phyloP scores from a whole-genome alignment of 2,797 vertebrate genomes.

The Ptychobarbus kaznakovi region DNA sequence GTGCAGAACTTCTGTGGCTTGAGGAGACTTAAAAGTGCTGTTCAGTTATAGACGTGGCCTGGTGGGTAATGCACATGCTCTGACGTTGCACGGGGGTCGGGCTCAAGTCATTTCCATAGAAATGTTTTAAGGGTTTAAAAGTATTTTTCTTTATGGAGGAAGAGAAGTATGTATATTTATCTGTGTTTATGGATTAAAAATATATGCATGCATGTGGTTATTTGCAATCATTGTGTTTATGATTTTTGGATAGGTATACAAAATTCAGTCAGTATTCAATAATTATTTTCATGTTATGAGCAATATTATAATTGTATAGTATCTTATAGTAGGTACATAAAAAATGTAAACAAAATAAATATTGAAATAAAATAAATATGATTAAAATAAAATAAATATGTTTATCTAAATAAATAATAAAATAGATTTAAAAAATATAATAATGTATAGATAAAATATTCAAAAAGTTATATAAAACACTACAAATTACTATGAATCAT shows the following conservation, averaged over 20 bases:
- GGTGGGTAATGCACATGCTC: background rate
- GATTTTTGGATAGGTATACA: background rate
- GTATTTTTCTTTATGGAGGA: slow-evolving; percentile 37
- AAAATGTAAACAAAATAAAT: background rate
- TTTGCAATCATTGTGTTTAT: background rate
- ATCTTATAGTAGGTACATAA: background rate
- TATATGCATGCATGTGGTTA: slow-evolving; percentile 38
- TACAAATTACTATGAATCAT: too few species aligned
- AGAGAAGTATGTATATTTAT: slow-evolving; percentile 45
- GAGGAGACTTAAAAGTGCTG: background rate
- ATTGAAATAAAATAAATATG: background rate
- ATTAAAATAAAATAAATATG: background rate
- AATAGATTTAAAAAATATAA: background rate
- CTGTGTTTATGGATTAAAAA: slow-evolving; percentile 49
- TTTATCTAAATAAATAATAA: background rate
- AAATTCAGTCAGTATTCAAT: background rate
- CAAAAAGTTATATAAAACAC: too few species aligned
- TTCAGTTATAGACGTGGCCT: background rate
- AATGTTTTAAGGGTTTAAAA: background rate
- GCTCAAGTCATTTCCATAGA: background rate
- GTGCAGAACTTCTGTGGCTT: slow-evolving; percentile 17
- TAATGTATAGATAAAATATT: too few species aligned
- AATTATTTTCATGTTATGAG: background rate
- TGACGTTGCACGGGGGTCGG: background rate
- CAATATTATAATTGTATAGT: background rate